Conservation (phyloP, 2,797 vertebrate species). For the Tamandua tetradactyla region DNA sequence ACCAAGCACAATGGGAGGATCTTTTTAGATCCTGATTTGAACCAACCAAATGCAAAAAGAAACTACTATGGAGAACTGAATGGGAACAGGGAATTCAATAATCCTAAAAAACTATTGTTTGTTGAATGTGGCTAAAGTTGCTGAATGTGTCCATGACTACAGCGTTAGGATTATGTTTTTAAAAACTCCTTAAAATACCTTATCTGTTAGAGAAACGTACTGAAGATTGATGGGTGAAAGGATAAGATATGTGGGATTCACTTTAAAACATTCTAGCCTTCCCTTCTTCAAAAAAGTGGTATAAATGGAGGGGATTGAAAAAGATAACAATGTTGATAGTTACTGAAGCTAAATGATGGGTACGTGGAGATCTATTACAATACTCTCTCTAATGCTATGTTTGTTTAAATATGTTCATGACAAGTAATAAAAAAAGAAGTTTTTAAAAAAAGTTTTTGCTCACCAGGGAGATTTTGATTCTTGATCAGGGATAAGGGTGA, state of each 20-base stretch:
- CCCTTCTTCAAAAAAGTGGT: not conserved
- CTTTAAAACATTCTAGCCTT: not conserved
- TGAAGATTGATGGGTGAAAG: not conserved
- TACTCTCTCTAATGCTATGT: not conserved
- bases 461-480: not conserved
- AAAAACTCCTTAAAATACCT: not conserved
- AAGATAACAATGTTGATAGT: not conserved
- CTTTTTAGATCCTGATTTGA: not conserved
- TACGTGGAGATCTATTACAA: not conserved
- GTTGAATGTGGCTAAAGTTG: not conserved
- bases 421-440: not conserved
- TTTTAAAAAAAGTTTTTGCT: not conserved
- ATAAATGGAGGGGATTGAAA: not conserved
- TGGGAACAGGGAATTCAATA: not conserved
- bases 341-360: not conserved
- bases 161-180: not conserved
- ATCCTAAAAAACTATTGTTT: not conserved
- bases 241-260: not conserved
- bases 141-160: not conserved
- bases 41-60: slow-evolving; percentile 26
- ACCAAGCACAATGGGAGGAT: not conserved
- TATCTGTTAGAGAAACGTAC: not conserved
- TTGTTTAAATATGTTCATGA: not conserved
- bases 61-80: not conserved
- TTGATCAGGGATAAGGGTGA: not conserved